Evolutionary conservation across 2,888 invertebrate species (phyloP), one percentile per base, ranked within the genome.

Genomic region (Megalurothrips usitatus): DNA sequence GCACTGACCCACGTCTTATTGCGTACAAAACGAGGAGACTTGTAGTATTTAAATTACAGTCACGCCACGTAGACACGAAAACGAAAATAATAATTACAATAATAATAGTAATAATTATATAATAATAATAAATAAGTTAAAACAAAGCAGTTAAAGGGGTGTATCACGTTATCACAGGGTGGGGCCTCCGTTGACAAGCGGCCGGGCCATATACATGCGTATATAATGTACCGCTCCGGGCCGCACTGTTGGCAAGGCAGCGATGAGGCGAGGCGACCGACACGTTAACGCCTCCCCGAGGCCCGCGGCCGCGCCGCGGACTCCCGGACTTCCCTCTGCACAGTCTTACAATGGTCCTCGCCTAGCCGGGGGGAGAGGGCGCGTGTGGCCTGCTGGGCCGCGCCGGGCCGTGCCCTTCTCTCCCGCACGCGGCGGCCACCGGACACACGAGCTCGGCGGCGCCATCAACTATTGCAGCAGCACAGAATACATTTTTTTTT

Each of bases 131-230:
- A 75, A 75, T 75, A 75, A 75, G 68, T 75, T 75, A 75, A 75
- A 75, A 75, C 68, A 75, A 75, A 75, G 68, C 68, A 75, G 9
- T 43, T 58, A 75, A 26, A 23, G 68, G 68, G 68, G 68, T 75
- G 68, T 75, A 75, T 75, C 68, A 75, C 68, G 68, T 23, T 75
- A 75, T 75, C 68, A 75, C 68, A 75, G 68, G 68, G 68, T 75
- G 68, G 68, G 68, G 23, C 68, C 58, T 58, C 58, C 58, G 58
- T 58, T 17, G 58, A 19, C 58, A 58, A 58, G 58, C 19, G 58
- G 17, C 58, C 58, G 14, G 58, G 58, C 58, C 58, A 19, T 58
- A n/a, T n/a, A n/a, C n/a, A n/a, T n/a, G n/a, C n/a, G n/a, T n/a
- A n/a, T n/a, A 43, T 43, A 4, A 43, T 43, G 34, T 6, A 43